Evolutionary conservation across 92 coral and sea anemone species (phyloP).

Genomic region (Phenganax subtilis): DNA sequence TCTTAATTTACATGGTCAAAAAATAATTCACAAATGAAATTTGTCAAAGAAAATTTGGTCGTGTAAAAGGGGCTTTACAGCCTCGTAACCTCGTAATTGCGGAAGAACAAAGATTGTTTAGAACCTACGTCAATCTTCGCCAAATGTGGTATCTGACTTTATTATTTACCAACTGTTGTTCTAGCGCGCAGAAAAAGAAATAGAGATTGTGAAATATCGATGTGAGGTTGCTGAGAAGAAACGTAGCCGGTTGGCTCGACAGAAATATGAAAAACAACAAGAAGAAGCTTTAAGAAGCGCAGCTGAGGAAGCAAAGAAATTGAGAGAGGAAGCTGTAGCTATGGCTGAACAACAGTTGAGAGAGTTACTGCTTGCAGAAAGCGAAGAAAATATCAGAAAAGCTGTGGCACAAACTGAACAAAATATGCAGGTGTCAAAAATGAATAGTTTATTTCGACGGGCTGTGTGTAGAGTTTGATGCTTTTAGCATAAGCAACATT

Average conservation of each 20-base stretch:
- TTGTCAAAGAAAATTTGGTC: too few relatives aligned
- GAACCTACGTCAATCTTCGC: too few relatives aligned
- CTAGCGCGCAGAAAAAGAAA: conserved; percentile 76
- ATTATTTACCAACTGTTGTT: background rate
- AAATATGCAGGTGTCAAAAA: conserved; percentile 57
- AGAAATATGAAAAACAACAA: conserved; percentile 65
- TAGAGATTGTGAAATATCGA: conserved; percentile 83
- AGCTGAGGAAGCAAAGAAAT: conserved; percentile 63
- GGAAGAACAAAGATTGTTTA: background rate
- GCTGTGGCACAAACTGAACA: conserved; percentile 70
- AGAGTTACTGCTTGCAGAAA: conserved; percentile 60
- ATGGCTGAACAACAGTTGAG: conserved; percentile 60
- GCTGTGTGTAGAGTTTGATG: too few relatives aligned
- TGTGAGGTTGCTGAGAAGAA: conserved; percentile 95
- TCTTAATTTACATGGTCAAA: too few relatives aligned
- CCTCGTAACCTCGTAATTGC: background rate
- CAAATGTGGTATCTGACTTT: too few relatives aligned
- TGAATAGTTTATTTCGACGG: background rate
- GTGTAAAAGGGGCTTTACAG: too few relatives aligned
- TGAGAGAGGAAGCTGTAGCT: conserved; percentile 63
- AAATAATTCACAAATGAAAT: too few relatives aligned
- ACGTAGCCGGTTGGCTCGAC: conserved; percentile 70
- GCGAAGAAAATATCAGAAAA: conserved; percentile 67
- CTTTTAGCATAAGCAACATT: too few relatives aligned
- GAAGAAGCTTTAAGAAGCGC: conserved; percentile 65